These are phyloP conservation scores for Drosophila mauritiana DNA, from an alignment of 1,140 invertebrate genomes.

Conservation along the genomic window DNA sequence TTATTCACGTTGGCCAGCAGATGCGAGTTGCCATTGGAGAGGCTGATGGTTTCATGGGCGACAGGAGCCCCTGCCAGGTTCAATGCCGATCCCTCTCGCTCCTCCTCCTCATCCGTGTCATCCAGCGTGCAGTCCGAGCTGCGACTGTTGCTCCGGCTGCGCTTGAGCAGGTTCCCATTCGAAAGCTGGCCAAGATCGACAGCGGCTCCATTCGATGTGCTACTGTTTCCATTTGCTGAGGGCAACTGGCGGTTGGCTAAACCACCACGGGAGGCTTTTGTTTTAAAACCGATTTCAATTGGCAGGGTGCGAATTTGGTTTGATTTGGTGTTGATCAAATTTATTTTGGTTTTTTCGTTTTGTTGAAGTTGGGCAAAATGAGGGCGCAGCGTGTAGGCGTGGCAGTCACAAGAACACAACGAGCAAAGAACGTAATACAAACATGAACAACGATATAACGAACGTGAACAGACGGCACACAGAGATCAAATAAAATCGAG, in stretches of 20 bases:
- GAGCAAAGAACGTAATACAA: constrained; percentile 59
- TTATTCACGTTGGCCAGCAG: constrained; percentile 73
- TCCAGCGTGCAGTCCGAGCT: constrained; percentile 82
- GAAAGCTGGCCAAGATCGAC: constrained; percentile 35
- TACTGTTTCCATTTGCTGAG: constrained; percentile 68
- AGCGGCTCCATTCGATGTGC: constrained; percentile 32
- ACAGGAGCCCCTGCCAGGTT: constrained; percentile 27
- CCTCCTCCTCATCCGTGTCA: constrained; percentile 69
- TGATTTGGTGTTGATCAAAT: constrained; percentile 21
- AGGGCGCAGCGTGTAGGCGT: constrained; percentile 61
- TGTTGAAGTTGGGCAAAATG: constrained; percentile 46
- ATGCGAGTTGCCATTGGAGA: constrained; percentile 75
- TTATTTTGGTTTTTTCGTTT: constrained; percentile 32
- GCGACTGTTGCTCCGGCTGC: constrained; percentile 63
- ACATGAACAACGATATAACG: constrained; percentile 39
- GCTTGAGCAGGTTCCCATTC: constrained; percentile 44
- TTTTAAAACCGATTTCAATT: constrained; percentile 57
- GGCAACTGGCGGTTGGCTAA: constrained; percentile 87
- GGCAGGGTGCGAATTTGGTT: constrained; percentile 37
- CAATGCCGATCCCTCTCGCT: constrained; percentile 21
- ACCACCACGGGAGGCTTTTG: constrained; percentile 87
- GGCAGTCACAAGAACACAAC: constrained; percentile 69
- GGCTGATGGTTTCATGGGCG: constrained; percentile 57
- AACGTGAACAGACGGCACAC: constrained; percentile 41
- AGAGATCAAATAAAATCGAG: constrained; percentile 42